phyloP scores from a whole-genome alignment of 2,797 vertebrate genomes.

The Anas capensis region DNA sequence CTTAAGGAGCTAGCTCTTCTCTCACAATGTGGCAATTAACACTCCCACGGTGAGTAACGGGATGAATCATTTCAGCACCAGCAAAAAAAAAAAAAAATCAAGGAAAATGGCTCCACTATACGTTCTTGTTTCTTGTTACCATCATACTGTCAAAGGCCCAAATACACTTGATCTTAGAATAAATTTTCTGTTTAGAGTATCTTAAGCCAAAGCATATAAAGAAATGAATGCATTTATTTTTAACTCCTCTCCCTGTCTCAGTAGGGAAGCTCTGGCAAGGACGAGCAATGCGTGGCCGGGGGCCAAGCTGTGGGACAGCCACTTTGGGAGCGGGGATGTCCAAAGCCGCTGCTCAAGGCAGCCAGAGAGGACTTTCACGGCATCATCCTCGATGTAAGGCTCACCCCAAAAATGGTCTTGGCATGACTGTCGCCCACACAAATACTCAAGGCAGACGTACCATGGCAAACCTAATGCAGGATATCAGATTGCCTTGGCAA shows the following conservation, averaged over 20 bases:
- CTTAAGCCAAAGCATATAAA: background rate
- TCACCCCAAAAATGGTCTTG: background rate
- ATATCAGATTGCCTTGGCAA: background rate
- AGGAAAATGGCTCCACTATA: background rate
- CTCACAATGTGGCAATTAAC: background rate
- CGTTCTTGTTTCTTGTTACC: background rate
- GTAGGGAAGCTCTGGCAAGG: background rate
- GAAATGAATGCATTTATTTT: background rate
- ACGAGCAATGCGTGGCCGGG: rapidly evolving
- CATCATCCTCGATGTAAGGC: background rate
- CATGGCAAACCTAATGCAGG: background rate
- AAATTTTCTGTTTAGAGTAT: background rate
- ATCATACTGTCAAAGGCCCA: background rate
- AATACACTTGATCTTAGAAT: background rate
- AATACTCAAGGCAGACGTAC: rapidly evolving
- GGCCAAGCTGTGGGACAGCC: background rate
- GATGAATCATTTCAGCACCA: background rate
- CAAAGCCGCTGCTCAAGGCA: rapidly evolving
- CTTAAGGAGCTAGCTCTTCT: background rate
- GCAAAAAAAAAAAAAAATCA: background rate
- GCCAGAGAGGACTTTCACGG: background rate
- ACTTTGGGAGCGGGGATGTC: rapidly evolving
- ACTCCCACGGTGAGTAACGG: background rate
- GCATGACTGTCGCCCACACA: rapidly evolving
- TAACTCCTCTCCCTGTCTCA: background rate